Conservation (phyloP, 2,888 invertebrate genomes). For the Flexamia atlantica region DNA sequence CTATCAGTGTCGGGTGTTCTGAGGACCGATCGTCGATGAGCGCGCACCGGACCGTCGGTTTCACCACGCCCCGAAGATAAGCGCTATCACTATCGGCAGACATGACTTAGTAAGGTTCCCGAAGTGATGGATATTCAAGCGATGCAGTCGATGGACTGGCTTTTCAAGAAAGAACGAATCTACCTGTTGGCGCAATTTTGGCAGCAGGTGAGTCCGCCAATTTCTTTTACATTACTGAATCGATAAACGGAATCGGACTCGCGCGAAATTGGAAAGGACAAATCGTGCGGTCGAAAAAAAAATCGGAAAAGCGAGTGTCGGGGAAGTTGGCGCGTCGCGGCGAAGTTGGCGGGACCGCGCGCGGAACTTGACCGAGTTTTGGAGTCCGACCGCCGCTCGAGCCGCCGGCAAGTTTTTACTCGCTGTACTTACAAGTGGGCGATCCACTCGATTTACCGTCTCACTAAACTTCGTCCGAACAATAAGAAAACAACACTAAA, state of each 20-base stretch:
- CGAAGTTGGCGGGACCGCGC: constrained; percentile 31
- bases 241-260: constrained; percentile 43
- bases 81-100: constrained; percentile 42
- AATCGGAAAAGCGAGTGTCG: not conserved
- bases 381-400: not conserved
- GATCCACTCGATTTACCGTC: not conserved
- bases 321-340: constrained; percentile 49
- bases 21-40: constrained; percentile 22
- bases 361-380: constrained; percentile 49
- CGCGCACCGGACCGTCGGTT: constrained; percentile 23
- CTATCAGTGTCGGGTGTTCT: constrained; percentile 16
- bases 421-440: not conserved
- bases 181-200: constrained; percentile 96
- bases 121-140: constrained; percentile 90
- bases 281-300: not conserved
- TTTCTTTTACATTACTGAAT: constrained; percentile 56
- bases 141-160: constrained; percentile 98
- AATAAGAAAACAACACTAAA: not conserved
- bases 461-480: not conserved
- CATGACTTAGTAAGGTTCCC: constrained; percentile 59
- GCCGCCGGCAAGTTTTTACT: not conserved
- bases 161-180: constrained; percentile 97
- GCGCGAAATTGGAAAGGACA: constrained; percentile 9
- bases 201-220: constrained; percentile 90
- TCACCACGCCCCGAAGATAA: constrained; percentile 62